Conservation (phyloP, 2,888 invertebrate species). For the Punctoribates punctum region DNA sequence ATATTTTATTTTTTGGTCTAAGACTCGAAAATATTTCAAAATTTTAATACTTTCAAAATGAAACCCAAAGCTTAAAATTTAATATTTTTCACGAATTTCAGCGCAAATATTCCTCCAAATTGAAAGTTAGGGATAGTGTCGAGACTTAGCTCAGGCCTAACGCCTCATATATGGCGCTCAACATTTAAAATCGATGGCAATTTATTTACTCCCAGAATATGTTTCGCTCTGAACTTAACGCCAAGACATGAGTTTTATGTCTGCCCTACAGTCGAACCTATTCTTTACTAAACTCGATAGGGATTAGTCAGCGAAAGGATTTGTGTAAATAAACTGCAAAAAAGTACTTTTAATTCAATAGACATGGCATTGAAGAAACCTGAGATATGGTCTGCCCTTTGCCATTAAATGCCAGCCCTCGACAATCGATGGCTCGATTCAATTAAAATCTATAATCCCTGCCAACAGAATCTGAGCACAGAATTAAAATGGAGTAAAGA, state of each 20-base stretch:
- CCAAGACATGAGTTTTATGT: not conserved
- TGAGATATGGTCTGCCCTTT: not conserved
- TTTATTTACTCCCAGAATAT: slow-evolving; percentile 24
- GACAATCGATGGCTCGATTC: too few relatives aligned
- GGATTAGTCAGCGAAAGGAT: not conserved
- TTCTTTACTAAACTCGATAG: not conserved
- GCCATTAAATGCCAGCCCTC: too few relatives aligned
- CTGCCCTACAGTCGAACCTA: slow-evolving; percentile 17
- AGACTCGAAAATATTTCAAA: not conserved
- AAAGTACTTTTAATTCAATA: slow-evolving; percentile 5
- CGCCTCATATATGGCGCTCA: slow-evolving; percentile 9
- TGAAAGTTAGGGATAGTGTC: too few relatives aligned
- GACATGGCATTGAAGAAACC: not conserved
- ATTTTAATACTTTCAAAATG: not conserved
- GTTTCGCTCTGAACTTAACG: not conserved
- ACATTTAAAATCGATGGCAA: slow-evolving; percentile 28
- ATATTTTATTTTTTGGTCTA: not conserved
- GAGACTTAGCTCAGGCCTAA: not conserved
- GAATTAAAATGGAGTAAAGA: too few relatives aligned
- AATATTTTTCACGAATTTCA: slow-evolving; percentile 1
- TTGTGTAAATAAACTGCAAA: slow-evolving; percentile 24
- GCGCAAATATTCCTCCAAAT: not conserved
- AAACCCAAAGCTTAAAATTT: slow-evolving; percentile 11
- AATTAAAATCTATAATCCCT: too few relatives aligned
- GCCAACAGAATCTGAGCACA: too few relatives aligned